Conservation (phyloP, 2,888 invertebrate species). For the Drosophila borborema region DNA sequence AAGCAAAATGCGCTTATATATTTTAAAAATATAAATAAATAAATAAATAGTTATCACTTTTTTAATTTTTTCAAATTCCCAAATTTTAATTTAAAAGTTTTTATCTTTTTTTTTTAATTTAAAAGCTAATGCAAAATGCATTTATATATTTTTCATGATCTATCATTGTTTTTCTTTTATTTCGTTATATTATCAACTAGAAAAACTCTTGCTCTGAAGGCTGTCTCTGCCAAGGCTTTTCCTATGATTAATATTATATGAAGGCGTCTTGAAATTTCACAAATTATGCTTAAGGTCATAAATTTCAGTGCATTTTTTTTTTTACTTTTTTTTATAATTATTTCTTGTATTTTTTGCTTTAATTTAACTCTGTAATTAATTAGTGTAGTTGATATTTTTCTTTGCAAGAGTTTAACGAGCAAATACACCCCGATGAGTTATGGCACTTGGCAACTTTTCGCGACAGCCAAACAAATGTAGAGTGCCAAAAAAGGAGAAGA, state of each 20-base stretch:
- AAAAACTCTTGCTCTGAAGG: background rate
- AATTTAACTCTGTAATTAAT: conserved; percentile 11
- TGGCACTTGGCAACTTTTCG: conserved; percentile 16
- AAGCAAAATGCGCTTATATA: too few species aligned
- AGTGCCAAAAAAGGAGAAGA: background rate
- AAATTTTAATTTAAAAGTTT: too few species aligned
- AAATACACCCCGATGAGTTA: conserved; percentile 3
- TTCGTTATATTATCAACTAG: background rate
- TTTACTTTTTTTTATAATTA: too few species aligned
- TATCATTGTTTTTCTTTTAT: background rate
- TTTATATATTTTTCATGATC: too few species aligned
- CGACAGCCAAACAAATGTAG: conserved; percentile 8
- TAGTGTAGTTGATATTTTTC: conserved; percentile 13
- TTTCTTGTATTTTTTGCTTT: background rate
- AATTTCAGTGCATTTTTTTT: background rate
- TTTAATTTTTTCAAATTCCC: too few species aligned
- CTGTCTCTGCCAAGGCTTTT: background rate
- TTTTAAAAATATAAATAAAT: too few species aligned
- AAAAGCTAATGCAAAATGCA: too few species aligned
- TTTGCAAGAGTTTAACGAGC: conserved; percentile 4
- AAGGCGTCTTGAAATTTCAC: background rate
- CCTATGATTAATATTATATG: background rate
- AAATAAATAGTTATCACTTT: too few species aligned
- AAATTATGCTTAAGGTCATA: background rate
- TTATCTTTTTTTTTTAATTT: too few species aligned